Conservation (phyloP, 2,797 vertebrate genomes). For the Morus bassanus region DNA sequence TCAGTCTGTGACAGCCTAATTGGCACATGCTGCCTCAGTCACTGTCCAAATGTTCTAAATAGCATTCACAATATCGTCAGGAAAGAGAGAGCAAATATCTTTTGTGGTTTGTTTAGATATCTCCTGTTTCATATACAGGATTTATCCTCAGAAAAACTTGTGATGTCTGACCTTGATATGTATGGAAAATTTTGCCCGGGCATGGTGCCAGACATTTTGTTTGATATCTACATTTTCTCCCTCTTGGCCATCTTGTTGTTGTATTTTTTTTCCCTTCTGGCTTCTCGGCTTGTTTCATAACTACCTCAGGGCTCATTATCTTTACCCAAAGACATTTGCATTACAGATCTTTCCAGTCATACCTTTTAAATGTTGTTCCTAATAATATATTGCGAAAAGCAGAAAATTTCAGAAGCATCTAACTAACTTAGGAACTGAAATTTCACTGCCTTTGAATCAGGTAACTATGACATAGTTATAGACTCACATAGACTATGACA, state of each 20-base stretch:
- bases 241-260: not conserved
- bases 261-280: not conserved
- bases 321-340: not conserved
- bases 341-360: not conserved
- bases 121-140: not conserved
- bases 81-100: not conserved
- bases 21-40: not conserved
- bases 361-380: not conserved
- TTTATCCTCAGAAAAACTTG: not conserved
- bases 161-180: not conserved
- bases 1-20: not conserved
- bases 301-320: not conserved
- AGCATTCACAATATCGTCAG: not conserved
- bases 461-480: not conserved
- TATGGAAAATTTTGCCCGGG: not conserved
- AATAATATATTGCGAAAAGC: not conserved
- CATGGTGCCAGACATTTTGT: constrained; percentile 7
- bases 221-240: constrained; percentile 3
- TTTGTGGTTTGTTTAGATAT: not conserved
- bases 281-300: not conserved
- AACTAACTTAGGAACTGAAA: not conserved
- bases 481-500: not conserved
- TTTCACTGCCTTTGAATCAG: not conserved
- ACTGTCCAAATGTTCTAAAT: not conserved
- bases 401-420: not conserved